These are phyloP conservation scores for Ginglymostoma cirratum DNA, from an alignment of 2,113 vertebrate genomes.

Conservation along the genomic window DNA sequence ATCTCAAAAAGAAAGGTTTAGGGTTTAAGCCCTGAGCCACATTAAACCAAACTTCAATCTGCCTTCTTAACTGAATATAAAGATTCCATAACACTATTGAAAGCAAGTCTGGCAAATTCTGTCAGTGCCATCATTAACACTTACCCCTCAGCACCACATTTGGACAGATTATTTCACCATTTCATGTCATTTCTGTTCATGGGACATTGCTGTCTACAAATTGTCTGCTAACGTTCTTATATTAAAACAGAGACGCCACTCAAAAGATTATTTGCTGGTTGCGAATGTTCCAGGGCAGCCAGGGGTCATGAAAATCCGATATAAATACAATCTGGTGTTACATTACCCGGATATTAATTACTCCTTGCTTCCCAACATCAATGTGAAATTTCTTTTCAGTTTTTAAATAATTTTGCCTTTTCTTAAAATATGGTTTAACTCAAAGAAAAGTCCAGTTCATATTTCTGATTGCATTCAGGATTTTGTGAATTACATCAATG, in stretches of 20 bases:
- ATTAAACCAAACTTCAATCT: background rate
- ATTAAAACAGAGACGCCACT: background rate
- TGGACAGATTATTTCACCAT: background rate
- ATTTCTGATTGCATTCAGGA: background rate
- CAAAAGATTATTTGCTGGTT: background rate
- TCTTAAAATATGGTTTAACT: background rate
- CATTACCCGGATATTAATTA: background rate
- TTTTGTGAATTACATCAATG: background rate
- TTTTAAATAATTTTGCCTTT: background rate
- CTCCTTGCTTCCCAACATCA: background rate
- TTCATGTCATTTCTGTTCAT: background rate
- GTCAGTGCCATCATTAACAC: background rate
- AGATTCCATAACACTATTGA: background rate
- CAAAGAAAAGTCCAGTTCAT: background rate
- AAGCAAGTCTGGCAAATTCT: background rate
- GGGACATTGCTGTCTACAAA: background rate
- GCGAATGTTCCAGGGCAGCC: background rate
- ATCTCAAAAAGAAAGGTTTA: background rate
- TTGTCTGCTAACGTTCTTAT: background rate
- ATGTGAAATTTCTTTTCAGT: background rate
- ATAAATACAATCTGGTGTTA: background rate
- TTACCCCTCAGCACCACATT: background rate
- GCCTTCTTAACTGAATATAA: background rate
- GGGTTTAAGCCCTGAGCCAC: background rate
- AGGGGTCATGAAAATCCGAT: background rate